Evolutionary conservation across 2,888 invertebrate species (phyloP).

Genomic region (Lasioglossum lativentre): DNA sequence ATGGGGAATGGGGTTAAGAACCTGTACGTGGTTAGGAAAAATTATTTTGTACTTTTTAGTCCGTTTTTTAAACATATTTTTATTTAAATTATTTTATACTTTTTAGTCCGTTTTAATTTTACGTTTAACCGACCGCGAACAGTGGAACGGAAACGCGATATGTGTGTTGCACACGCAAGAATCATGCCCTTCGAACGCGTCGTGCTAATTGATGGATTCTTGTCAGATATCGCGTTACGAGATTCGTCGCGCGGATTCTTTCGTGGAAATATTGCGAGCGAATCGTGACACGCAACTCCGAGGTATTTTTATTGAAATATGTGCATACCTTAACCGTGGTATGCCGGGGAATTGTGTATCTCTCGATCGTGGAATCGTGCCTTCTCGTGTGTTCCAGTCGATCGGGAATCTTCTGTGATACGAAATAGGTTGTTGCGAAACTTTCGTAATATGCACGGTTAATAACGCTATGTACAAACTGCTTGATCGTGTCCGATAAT

Average conservation of each 20-base stretch:
- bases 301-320: constrained; percentile 37
- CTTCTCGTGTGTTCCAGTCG: background rate
- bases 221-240: background rate
- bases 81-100: too few relatives aligned
- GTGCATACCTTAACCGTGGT: background rate
- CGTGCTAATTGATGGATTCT: background rate
- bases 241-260: background rate
- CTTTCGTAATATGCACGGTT: background rate
- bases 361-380: background rate
- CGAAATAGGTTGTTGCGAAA: background rate
- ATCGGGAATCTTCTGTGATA: background rate
- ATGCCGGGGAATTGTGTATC: background rate
- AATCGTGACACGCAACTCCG: constrained; percentile 41
- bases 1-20: too few relatives aligned
- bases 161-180: background rate
- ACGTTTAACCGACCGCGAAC: background rate
- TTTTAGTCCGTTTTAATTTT: too few relatives aligned
- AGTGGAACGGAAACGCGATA: background rate
- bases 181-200: background rate
- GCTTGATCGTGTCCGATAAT: background rate
- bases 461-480: background rate
- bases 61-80: too few relatives aligned
- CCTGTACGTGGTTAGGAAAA: too few relatives aligned
- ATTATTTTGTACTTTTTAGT: too few relatives aligned
- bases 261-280: constrained; percentile 10